Conservation (phyloP, 2,113 vertebrate species). For the Boulengeromyrus knoepffleri region DNA sequence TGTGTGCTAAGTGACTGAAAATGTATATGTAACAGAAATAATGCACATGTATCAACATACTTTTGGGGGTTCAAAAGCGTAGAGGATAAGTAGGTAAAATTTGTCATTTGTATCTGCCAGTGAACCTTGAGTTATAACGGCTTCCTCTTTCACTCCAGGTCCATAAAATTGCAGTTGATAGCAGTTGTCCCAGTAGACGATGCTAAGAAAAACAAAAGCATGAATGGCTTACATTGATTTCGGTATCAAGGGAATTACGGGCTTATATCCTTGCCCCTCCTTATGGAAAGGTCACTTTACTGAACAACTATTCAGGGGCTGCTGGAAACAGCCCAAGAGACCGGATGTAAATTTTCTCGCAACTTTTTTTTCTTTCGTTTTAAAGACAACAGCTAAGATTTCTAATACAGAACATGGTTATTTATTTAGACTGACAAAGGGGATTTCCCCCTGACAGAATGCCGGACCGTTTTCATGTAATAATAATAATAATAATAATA, state of each 20-base stretch:
- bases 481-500: neutral
- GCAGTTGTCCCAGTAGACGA: constrained; percentile 66
- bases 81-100: neutral
- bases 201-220: constrained; percentile 67
- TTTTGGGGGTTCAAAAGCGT: neutral
- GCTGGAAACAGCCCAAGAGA: constrained; percentile 61
- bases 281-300: constrained; percentile 58
- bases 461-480: neutral
- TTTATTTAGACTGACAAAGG: constrained; percentile 79
- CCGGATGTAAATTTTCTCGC: constrained; percentile 66
- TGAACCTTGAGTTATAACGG: constrained; percentile 10
- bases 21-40: neutral
- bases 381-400: constrained; percentile 52
- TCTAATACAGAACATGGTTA: constrained; percentile 56
- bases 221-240: constrained; percentile 72
- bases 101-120: neutral
- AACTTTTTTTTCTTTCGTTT: constrained; percentile 46
- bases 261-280: constrained; percentile 61
- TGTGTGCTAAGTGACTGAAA: neutral
- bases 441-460: constrained; percentile 27
- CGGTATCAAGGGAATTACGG: constrained; percentile 60
- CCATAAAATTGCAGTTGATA: constrained; percentile 64
- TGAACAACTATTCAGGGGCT: constrained; percentile 67
- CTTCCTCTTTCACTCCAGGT: constrained; percentile 37
- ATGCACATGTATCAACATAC: neutral